These are phyloP conservation scores for Camptogramma bilineatum DNA, from an alignment of 2,888 invertebrate species.

Conservation along the genomic window DNA sequence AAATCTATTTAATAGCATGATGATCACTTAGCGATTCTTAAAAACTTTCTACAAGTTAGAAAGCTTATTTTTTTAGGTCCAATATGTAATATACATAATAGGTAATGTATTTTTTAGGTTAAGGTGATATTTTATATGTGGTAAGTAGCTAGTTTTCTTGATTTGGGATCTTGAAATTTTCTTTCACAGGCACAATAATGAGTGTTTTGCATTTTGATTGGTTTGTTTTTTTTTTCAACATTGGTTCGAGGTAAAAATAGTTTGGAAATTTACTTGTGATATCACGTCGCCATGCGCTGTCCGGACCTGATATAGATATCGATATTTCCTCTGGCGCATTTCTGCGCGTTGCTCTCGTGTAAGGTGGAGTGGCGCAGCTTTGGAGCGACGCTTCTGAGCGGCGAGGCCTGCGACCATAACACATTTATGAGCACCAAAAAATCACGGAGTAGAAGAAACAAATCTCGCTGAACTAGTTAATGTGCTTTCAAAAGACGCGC, in stretches of 20 bases:
- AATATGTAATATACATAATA: no score
- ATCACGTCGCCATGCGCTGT: slow-evolving; percentile 96
- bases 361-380: slow-evolving; percentile 63
- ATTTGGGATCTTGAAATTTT: no score
- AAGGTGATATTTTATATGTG: no score
- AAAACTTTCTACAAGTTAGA: no score
- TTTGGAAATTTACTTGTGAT: slow-evolving; percentile 87
- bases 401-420: slow-evolving; percentile 69
- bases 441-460: background rate
- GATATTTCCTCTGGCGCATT: slow-evolving; percentile 92
- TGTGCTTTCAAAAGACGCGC: background rate
- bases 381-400: slow-evolving; percentile 74
- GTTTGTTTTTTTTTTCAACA: no score
- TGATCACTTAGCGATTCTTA: no score
- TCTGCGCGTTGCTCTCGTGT: slow-evolving; percentile 92
- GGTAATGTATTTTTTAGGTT: no score
- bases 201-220: no score
- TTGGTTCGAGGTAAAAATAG: background rate
- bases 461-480: background rate
- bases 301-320: slow-evolving; percentile 95
- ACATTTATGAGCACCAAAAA: background rate
- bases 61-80: no score
- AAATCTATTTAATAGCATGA: no score
- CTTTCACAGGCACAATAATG: no score
- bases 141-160: no score